These are phyloP conservation scores for Melieria omissa DNA, from an alignment of 2,888 invertebrate species.

Conservation along the genomic window DNA sequence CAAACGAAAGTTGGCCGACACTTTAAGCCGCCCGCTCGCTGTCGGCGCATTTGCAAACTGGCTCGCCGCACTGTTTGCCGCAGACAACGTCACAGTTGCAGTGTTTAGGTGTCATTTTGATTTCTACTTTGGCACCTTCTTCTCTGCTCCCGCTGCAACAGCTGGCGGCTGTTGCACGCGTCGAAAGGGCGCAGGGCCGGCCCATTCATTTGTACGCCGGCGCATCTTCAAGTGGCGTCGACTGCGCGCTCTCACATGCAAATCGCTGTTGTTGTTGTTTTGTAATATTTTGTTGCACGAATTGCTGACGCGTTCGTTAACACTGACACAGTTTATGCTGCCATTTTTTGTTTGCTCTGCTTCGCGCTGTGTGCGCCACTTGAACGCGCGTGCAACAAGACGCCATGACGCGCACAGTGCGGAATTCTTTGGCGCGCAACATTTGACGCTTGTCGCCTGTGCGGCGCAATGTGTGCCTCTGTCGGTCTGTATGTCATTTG, in stretches of 20 bases:
- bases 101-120: constrained; percentile 26
- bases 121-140: constrained; percentile 19
- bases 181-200: background rate
- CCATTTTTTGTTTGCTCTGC: constrained; percentile 1
- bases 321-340: constrained; percentile 30
- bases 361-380: too few relatives aligned
- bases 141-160: background rate
- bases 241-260: background rate
- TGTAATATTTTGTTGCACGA: background rate
- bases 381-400: too few relatives aligned
- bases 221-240: constrained; percentile 28
- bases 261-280: too few relatives aligned
- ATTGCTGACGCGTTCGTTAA: constrained; percentile 22
- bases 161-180: background rate
- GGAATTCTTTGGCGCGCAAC: too few relatives aligned
- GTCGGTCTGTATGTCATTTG: constrained; percentile 1
- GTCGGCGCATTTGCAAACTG: background rate
- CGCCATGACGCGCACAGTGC: too few relatives aligned
- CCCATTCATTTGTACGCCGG: background rate
- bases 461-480: background rate
- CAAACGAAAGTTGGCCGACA: background rate
- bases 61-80: background rate
- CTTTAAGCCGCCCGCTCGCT: constrained; percentile 4
- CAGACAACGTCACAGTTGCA: background rate
- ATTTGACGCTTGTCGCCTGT: too few relatives aligned